A percentile compares a stretch with the other conserved stretches of the same genome.
phyloP scores from a whole-genome alignment of 2,113 vertebrate genomes.

The Callospermophilus lateralis region DNA sequence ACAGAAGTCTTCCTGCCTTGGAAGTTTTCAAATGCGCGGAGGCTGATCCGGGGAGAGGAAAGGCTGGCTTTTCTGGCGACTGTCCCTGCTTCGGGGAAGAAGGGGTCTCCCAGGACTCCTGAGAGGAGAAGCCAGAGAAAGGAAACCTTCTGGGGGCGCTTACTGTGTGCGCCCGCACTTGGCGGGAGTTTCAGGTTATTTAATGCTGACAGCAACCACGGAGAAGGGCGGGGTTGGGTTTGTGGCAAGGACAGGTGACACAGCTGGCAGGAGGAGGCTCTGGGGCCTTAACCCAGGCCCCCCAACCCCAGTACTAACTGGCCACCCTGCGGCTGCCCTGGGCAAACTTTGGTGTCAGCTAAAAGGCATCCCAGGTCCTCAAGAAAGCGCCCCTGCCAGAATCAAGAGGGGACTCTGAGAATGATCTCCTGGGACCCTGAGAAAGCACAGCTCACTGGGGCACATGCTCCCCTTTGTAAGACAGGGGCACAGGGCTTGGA shows the following conservation, averaged over 20 bases:
- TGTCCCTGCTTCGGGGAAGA: background rate
- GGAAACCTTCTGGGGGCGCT: background rate
- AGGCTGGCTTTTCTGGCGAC: background rate
- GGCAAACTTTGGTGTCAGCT: background rate
- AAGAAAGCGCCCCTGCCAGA: background rate
- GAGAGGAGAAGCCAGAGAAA: background rate
- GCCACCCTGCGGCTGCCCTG: background rate
- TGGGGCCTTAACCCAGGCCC: background rate
- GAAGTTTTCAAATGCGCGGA: conserved; percentile 76
- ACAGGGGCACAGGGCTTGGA: background rate
- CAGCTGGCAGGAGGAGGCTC: background rate
- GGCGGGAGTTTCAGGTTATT: background rate
- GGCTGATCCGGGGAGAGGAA: background rate
- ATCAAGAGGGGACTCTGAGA: background rate
- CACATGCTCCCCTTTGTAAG: accelerated
- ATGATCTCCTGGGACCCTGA: background rate
- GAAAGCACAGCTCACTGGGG: background rate
- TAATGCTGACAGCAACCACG: too few species aligned
- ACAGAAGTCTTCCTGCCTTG: conserved; percentile 73
- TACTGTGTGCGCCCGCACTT: background rate
- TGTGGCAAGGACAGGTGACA: background rate
- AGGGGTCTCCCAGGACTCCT: accelerated
- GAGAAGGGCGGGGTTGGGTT: background rate
- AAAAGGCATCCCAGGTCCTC: background rate
- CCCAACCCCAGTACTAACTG: accelerated